Conservation (phyloP, 2,888 invertebrate species). For the Napeogenes sylphis region DNA sequence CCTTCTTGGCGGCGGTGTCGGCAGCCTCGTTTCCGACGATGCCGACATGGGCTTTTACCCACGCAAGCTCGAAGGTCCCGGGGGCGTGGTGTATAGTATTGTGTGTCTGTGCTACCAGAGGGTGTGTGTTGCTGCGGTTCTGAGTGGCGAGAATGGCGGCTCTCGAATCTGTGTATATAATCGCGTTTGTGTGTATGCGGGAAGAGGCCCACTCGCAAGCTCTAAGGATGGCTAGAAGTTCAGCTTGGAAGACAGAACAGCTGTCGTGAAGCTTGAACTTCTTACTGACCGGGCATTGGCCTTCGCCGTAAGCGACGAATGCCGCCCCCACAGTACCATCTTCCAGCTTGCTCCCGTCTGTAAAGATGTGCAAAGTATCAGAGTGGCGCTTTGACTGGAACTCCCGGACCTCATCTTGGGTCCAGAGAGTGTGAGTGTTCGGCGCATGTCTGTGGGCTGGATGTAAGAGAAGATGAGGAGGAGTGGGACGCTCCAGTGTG, state of each 20-base stretch:
- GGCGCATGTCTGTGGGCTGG: background rate
- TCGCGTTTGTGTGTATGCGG: too few relatives aligned
- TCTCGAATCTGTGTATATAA: too few relatives aligned
- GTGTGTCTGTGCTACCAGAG: too few relatives aligned
- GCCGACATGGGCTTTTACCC: too few relatives aligned
- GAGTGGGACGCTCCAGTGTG: background rate
- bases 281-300: background rate
- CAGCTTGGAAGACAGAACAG: constrained; percentile 10
- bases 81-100: too few relatives aligned
- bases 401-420: background rate
- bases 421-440: background rate
- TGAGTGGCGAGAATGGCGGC: too few relatives aligned
- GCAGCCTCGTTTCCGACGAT: too few relatives aligned
- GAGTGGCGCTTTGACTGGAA: background rate
- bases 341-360: constrained; percentile 14
- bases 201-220: too few relatives aligned
- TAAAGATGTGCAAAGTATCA: constrained; percentile 3
- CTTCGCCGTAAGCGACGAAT: constrained; percentile 10
- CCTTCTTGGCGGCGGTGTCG: too few relatives aligned
- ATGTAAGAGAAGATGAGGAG: constrained; percentile 1
- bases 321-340: constrained; percentile 9
- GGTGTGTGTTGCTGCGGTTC: too few relatives aligned
- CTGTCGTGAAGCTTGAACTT: constrained; percentile 9
- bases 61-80: too few relatives aligned
- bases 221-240: constrained; percentile 5